phyloP scores from a whole-genome alignment of 2,113 vertebrate species.

The Serilophus lunatus region DNA sequence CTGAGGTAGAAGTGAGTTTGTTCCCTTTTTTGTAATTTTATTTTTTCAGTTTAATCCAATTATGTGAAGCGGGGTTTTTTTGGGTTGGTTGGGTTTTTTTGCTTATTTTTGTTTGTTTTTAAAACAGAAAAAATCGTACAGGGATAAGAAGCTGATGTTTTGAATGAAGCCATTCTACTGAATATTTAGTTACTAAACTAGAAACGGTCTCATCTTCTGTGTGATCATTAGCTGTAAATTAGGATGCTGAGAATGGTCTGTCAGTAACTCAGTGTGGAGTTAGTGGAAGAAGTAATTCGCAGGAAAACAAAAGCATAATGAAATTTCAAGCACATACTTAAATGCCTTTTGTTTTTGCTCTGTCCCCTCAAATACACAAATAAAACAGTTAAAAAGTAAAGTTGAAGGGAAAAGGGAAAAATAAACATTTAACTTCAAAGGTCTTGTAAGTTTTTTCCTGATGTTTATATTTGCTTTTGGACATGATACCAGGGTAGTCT shows the following conservation, averaged over 20 bases:
- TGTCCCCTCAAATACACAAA: neutral
- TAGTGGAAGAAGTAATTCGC: neutral
- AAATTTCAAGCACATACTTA: neutral
- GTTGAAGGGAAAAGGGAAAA: neutral
- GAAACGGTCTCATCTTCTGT: neutral
- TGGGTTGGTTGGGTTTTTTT: too few species aligned
- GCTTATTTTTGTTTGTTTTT: neutral
- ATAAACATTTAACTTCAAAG: neutral
- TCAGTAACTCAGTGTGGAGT: neutral
- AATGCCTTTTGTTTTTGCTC: neutral
- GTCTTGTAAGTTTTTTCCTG: neutral
- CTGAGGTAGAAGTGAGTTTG: neutral
- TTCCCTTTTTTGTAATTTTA: neutral
- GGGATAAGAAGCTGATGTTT: neutral
- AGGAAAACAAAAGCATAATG: neutral
- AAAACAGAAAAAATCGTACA: neutral
- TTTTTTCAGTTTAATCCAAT: neutral
- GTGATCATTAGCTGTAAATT: neutral
- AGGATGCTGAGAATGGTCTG: neutral
- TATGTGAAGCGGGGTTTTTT: neutral
- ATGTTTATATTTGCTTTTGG: neutral
- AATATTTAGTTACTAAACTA: neutral
- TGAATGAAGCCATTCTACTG: neutral
- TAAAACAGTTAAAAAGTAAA: neutral
- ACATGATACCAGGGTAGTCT: neutral